Evolutionary conservation across 2,113 vertebrate species (phyloP), one percentile per base, ranked within the genome.

Genomic region (Taurulus bubalis): DNA sequence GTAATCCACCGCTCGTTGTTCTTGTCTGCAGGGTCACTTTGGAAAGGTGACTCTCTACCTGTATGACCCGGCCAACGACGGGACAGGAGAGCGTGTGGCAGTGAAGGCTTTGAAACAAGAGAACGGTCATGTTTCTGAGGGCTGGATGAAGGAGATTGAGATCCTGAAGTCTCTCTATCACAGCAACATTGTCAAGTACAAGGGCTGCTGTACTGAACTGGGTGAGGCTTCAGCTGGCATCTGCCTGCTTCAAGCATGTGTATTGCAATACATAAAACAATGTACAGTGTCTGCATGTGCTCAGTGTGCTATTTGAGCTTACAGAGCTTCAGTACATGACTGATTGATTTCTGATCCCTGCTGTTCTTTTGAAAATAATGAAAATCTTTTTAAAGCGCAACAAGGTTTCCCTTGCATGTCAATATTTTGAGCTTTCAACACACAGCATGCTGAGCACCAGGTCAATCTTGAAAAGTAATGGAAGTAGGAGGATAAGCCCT

Each of bases 121-220:
- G n/a, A 94, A 93, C n/a, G 90, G 91, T 0, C 93, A 96, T 71
- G 94, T 96, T 1, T 88, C 92, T 38, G 91, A 93, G 0, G 92
- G 95, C 82, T 99, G 97, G 97, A 94, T 93, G 55, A 95, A 95
- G 77, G 98, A 99, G 82, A 98, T 99, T 2, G 91, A 96, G 30
- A 98, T 98, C 90, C 92, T 99, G 15, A 97, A 96, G 83, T 96
- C 95, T 0, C 95, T 99, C 2, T 94, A 96, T 83, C 97, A 99
- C 42, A 86, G 79, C 20, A 97, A 99, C 90, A 98, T 99, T 1
- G 96, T 99, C 89, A 97, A 96, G 82, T 99, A 99, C 93, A 98
- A 96, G 58, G 98, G 98, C 6, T 97, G 96, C 85, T 98, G 97
- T 76, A 95, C 95, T 22, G 97, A 99, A 84, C 90, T 95, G 82